Evolutionary conservation across 2,888 invertebrate species (phyloP), one percentile per base, ranked within the genome.

Genomic region (Harpagoxenus sublaevis): DNA sequence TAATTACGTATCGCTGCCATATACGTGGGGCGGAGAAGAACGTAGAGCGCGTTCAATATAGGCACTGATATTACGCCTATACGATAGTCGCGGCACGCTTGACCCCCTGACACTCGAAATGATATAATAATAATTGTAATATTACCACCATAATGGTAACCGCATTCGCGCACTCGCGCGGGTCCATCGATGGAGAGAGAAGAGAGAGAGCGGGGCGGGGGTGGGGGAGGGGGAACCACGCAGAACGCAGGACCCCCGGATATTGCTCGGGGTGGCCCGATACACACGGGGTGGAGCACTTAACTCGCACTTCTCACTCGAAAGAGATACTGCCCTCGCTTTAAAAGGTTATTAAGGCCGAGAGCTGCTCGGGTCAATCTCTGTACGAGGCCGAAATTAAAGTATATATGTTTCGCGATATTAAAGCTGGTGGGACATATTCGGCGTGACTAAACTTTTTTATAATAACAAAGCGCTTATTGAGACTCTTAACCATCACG

Each of bases 111-210:
- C 93, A 92, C 84, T 71, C 73, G 70, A 70, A 73, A 88, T 90
- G 92, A 93, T 93, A 93, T 91, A 90, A 90, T 91, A 91, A 90
- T 92, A 93, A 93, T 93, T 92, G 92, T 93, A 92, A 90, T 86
- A 81, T 51, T 55, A 55, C 53, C 51, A 18, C 18, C 51, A 51
- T 51, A 51, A 18, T 66, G 31, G 74, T 75, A 84, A 79, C 74
- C 82, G 62, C 83, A 39, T 42, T 63, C 71, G 65, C 81, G 55
- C 74, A 45, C 48, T 42, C 81, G 60, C 74, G 48, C 31, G 45
- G 45, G 10, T 65, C 42, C 51, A 39, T 65, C 66, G 35, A 35
- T 23, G n/a, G 12, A 3, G 31, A 1, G 4, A 31, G 45, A 12
- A 42, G 3, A 55, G 45, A 8, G 55, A 31, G 39, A 23, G 4